Evolutionary conservation across 2,888 invertebrate genomes (phyloP).

Genomic region (Julus scanicus): DNA sequence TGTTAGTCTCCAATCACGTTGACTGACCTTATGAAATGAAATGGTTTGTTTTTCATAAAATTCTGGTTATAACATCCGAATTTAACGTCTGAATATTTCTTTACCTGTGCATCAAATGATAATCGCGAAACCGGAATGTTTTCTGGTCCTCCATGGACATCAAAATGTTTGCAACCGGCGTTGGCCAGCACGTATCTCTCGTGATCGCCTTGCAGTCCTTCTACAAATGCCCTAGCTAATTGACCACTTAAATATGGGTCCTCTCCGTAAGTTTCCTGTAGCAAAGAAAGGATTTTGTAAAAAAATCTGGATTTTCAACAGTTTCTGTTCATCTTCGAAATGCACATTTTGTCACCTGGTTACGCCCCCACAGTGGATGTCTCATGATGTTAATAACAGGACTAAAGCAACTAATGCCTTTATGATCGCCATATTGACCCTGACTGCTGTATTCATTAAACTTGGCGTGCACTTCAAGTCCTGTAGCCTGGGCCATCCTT

Average conservation of each 20-base stretch:
- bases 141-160: constrained; percentile 56
- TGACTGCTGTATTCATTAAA: constrained; percentile 52
- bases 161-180: constrained; percentile 57
- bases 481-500: constrained; percentile 56
- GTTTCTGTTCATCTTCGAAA: too few species aligned
- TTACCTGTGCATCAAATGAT: constrained; percentile 54
- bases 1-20: constrained; percentile 55
- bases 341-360: constrained; percentile 48
- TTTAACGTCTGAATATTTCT: too few species aligned
- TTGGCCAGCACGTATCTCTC: constrained; percentile 55
- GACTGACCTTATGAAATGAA: constrained; percentile 41
- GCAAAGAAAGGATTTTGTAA: too few species aligned
- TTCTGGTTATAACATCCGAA: too few species aligned
- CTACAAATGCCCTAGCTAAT: constrained; percentile 49
- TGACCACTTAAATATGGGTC: constrained; percentile 56
- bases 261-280: constrained; percentile 57
- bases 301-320: neutral
- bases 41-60: too few species aligned
- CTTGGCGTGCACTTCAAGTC: constrained; percentile 56
- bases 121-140: constrained; percentile 56
- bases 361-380: constrained; percentile 57
- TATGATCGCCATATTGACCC: constrained; percentile 56
- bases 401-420: constrained; percentile 57
- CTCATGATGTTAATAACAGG: constrained; percentile 58
- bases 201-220: constrained; percentile 56